phyloP scores from a whole-genome alignment of 2,113 vertebrate genomes.

The Mola mola region DNA sequence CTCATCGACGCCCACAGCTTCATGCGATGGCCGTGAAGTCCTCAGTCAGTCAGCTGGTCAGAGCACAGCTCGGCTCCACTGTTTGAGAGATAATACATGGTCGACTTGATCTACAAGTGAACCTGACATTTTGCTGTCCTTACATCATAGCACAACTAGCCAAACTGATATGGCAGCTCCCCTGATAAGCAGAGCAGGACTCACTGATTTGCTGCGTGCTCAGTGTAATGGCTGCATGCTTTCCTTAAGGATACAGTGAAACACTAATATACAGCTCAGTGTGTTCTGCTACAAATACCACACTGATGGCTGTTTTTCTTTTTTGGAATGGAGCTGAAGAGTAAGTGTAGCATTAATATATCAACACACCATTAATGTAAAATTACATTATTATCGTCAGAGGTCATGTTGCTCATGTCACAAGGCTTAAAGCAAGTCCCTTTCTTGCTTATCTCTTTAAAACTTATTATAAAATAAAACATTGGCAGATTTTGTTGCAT shows the following conservation, averaged over 20 bases:
- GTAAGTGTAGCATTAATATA: too few species aligned
- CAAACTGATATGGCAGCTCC: conserved; percentile 76
- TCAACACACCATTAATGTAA: too few species aligned
- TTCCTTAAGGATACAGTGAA: conserved; percentile 53
- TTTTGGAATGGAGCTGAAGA: not conserved
- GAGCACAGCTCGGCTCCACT: conserved; percentile 67
- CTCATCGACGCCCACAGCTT: conserved; percentile 47
- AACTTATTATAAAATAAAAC: too few species aligned
- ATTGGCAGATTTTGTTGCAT: too few species aligned
- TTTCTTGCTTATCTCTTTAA: too few species aligned
- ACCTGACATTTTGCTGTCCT: conserved; percentile 80
- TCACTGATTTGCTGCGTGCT: conserved; percentile 75
- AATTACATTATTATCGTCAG: too few species aligned
- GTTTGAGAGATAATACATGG: conserved; percentile 81
- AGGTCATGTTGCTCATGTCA: too few species aligned
- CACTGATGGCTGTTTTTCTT: not conserved
- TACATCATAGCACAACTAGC: conserved; percentile 79
- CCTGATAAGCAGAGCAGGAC: conserved; percentile 76
- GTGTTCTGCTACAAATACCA: not conserved
- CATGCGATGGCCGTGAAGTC: conserved; percentile 51
- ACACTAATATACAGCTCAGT: conserved; percentile 25
- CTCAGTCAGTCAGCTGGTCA: conserved; percentile 62
- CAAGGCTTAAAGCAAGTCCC: too few species aligned
- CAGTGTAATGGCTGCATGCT: conserved; percentile 68
- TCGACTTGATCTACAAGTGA: conserved; percentile 84